Percentiles rank a stretch among this genome's conserved stretches.
phyloP scores from a whole-genome alignment of 2,888 invertebrate species.

The Drosophila gaucha region DNA sequence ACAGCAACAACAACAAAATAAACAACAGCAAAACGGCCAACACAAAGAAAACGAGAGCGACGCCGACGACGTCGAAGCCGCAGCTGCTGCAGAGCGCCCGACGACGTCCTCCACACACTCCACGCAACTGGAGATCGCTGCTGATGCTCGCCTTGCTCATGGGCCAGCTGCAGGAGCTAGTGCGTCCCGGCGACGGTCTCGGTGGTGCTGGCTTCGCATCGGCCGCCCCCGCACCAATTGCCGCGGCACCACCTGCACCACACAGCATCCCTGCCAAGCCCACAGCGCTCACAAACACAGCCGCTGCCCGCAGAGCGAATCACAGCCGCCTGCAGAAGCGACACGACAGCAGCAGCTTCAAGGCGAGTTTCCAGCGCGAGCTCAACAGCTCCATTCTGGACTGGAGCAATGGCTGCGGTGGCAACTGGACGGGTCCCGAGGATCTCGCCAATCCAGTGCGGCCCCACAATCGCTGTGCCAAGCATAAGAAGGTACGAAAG shows the following conservation, averaged over 20 bases:
- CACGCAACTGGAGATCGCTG: conserved; percentile 33
- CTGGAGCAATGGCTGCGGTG: conserved; percentile 77
- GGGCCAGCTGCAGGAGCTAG: conserved; percentile 50
- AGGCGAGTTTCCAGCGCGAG: conserved; percentile 44
- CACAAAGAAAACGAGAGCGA: conserved; percentile 36
- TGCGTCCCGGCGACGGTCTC: conserved; percentile 17
- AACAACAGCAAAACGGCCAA: conserved; percentile 79
- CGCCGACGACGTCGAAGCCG: conserved; percentile 42
- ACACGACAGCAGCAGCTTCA: conserved; percentile 28
- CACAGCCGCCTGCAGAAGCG: conserved; percentile 53
- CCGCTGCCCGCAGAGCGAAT: neutral
- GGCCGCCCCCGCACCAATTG: conserved; percentile 19
- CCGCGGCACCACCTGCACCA: neutral
- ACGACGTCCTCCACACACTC: conserved; percentile 15
- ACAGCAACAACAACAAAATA: conserved; percentile 58
- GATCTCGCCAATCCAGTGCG: neutral
- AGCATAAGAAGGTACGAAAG: conserved; percentile 52
- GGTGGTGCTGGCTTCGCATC: conserved; percentile 11
- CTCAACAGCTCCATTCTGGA: conserved; percentile 46
- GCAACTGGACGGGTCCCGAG: conserved; percentile 43
- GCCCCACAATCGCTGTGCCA: conserved; percentile 35
- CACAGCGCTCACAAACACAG: no score
- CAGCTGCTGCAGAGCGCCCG: conserved; percentile 34
- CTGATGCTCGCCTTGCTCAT: conserved; percentile 53
- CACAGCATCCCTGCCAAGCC: neutral